A percentile compares a stretch with the other conserved stretches of the same genome.
Conservation (phyloP, 2,113 vertebrate species). For the Tenrec ecaudatus region DNA sequence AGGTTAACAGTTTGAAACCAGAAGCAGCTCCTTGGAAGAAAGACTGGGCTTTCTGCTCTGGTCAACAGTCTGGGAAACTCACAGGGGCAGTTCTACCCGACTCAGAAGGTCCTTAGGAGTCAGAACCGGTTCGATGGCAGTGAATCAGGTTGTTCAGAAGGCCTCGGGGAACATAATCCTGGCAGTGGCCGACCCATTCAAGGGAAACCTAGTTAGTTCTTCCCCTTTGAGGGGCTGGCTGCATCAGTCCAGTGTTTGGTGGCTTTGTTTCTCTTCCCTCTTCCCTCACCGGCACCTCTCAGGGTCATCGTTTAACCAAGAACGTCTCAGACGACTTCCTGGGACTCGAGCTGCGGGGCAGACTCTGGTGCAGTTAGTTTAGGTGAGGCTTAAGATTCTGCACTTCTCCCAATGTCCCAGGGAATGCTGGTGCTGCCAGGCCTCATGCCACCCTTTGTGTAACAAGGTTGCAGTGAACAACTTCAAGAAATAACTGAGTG, state of each 20-base stretch:
- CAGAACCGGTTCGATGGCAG: too few species aligned
- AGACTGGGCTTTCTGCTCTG: too few species aligned
- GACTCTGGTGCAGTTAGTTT: constrained; percentile 27
- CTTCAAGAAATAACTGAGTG: constrained; percentile 44
- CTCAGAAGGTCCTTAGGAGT: too few species aligned
- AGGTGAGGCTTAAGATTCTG: background rate
- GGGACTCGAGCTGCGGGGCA: constrained; percentile 21
- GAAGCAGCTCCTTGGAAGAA: too few species aligned
- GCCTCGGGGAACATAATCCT: constrained; percentile 1
- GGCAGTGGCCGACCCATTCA: background rate
- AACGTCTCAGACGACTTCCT: background rate
- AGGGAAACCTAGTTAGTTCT: background rate
- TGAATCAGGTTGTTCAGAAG: background rate
- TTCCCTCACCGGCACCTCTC: constrained; percentile 11
- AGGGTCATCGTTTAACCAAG: constrained; percentile 41
- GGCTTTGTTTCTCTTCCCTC: background rate
- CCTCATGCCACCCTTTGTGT: background rate
- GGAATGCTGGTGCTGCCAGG: background rate
- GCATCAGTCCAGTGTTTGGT: background rate
- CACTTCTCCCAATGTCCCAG: constrained; percentile 14
- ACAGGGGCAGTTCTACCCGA: too few species aligned
- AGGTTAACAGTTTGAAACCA: too few species aligned
- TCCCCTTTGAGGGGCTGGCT: background rate
- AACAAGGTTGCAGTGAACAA: constrained; percentile 13
- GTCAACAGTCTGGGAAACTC: too few species aligned